These are phyloP conservation scores for Kryphioiulus occultus DNA, from an alignment of 2,888 invertebrate species.

Conservation along the genomic window DNA sequence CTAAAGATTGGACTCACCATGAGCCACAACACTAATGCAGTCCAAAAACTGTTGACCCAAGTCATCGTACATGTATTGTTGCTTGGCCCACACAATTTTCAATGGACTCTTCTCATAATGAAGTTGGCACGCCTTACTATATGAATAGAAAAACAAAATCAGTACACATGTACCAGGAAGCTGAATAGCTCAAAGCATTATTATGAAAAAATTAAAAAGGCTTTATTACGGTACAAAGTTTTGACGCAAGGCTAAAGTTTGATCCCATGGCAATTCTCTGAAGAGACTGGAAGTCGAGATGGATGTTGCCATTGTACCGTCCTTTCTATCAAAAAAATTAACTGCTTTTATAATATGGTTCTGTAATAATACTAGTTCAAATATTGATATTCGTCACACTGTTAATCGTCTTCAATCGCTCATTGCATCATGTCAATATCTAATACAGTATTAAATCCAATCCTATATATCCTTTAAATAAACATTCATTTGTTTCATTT, in stretches of 20 bases:
- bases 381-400: background rate
- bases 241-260: background rate
- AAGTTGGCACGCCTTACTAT: constrained; percentile 2
- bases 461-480: background rate
- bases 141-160: background rate
- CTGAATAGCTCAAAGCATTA: background rate
- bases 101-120: constrained; percentile 42
- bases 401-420: background rate
- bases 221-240: background rate
- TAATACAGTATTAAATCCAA: background rate
- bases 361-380: no score
- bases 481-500: background rate
- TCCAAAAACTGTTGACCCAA: constrained; percentile 33
- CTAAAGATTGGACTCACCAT: background rate
- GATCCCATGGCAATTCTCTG: background rate
- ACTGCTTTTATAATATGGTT: background rate
- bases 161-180: no score
- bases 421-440: background rate
- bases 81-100: constrained; percentile 23
- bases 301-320: background rate
- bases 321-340: background rate
- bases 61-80: constrained; percentile 43
- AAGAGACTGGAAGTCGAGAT: background rate
- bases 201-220: background rate
- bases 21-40: constrained; percentile 7